These are phyloP conservation scores for Dorcus hopei DNA, from an alignment of 2,888 invertebrate genomes.

Conservation along the genomic window DNA sequence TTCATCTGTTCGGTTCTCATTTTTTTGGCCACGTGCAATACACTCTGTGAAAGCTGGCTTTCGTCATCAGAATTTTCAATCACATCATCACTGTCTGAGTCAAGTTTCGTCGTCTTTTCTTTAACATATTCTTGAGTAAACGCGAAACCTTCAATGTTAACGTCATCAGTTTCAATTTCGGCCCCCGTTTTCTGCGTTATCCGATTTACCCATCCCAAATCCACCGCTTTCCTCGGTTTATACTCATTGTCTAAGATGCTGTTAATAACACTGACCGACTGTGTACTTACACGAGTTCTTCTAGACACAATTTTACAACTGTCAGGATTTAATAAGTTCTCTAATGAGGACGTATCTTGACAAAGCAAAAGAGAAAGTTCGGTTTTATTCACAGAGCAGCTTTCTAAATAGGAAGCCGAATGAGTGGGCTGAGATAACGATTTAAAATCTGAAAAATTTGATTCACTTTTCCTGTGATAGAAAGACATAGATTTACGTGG, in stretches of 20 bases:
- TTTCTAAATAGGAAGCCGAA: slow-evolving; percentile 5
- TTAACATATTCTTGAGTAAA: slow-evolving; percentile 24
- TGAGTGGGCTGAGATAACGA: slow-evolving; percentile 27
- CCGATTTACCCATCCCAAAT: slow-evolving; percentile 60
- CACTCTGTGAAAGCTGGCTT: not conserved
- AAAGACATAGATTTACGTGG: slow-evolving; percentile 66
- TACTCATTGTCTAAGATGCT: slow-evolving; percentile 34
- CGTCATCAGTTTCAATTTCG: not conserved
- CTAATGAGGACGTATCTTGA: not conserved
- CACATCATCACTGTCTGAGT: slow-evolving; percentile 66
- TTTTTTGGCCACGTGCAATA: slow-evolving; percentile 37
- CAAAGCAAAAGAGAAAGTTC: not conserved
- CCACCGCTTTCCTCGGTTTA: slow-evolving; percentile 45
- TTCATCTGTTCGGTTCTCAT: slow-evolving; percentile 18
- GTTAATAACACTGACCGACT: slow-evolving; percentile 38
- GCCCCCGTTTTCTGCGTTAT: slow-evolving; percentile 38
- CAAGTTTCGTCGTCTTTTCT: slow-evolving; percentile 22
- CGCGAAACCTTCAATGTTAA: slow-evolving; percentile 38
- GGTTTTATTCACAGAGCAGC: not conserved
- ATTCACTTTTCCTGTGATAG: slow-evolving; percentile 36
- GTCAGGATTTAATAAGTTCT: slow-evolving; percentile 1
- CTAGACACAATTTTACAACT: slow-evolving; percentile 22
- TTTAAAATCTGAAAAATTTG: slow-evolving; percentile 21
- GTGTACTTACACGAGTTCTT: slow-evolving; percentile 13
- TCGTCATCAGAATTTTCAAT: slow-evolving; percentile 51